These are phyloP conservation scores for Bombus cullumanus DNA, from an alignment of 1,140 invertebrate genomes.

Conservation along the genomic window DNA sequence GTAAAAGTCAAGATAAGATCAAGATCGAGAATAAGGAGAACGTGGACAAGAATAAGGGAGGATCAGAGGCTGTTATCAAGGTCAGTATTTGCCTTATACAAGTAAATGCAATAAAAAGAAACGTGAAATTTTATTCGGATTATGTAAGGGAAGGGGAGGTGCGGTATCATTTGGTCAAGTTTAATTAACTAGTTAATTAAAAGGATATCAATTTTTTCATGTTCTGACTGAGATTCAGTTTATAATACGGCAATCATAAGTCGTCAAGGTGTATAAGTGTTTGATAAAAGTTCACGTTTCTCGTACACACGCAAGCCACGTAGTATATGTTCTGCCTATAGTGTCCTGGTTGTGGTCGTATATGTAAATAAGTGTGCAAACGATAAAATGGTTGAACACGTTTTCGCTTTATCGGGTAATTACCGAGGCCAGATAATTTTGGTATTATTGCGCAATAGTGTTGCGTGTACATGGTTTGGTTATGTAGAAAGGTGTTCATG, in stretches of 20 bases:
- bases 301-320: background rate
- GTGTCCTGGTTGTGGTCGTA: slow-evolving; percentile 28
- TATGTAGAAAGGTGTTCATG: slow-evolving; percentile 33
- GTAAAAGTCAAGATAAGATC: slow-evolving; percentile 83
- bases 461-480: slow-evolving; percentile 24
- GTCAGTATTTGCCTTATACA: slow-evolving; percentile 50
- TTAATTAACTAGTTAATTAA: background rate
- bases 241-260: background rate
- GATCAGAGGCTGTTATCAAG: slow-evolving; percentile 72
- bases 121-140: slow-evolving; percentile 21
- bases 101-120: background rate
- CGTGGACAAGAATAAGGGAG: slow-evolving; percentile 69
- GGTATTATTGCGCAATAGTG: slow-evolving; percentile 33
- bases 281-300: slow-evolving; percentile 34
- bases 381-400: slow-evolving; percentile 40
- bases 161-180: background rate
- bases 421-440: slow-evolving; percentile 17
- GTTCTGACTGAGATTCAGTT: background rate
- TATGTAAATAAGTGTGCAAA: slow-evolving; percentile 31
- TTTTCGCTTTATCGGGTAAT: slow-evolving; percentile 47
- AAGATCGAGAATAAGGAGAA: slow-evolving; percentile 83
- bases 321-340: slow-evolving; percentile 10
- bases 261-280: no score
- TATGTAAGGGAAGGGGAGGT: background rate
- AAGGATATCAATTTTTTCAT: background rate